phyloP scores from a whole-genome alignment of 2,113 vertebrate genomes.

The Mugil cephalus region DNA sequence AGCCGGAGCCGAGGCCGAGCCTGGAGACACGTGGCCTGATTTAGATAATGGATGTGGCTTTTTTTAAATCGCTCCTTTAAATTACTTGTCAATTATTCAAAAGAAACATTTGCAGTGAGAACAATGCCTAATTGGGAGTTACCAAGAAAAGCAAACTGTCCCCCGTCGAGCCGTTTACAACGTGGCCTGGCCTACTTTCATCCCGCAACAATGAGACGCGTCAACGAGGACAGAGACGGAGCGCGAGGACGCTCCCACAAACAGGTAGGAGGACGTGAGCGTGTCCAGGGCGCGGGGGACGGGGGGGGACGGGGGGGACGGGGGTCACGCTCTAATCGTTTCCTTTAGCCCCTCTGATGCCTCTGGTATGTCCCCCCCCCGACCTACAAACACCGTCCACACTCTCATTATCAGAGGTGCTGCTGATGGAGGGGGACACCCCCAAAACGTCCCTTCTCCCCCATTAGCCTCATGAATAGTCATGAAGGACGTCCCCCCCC shows the following conservation, averaged over 20 bases:
- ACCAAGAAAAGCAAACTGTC: conserved; percentile 65
- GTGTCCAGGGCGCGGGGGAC: neutral
- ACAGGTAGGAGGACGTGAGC: neutral
- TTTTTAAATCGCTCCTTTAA: conserved; percentile 19
- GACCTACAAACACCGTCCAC: conserved; percentile 72
- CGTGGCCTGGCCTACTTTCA: conserved; percentile 66
- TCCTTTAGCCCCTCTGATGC: too few species aligned
- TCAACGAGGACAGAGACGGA: neutral
- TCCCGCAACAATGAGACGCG: conserved; percentile 22
- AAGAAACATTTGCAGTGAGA: conserved; percentile 54
- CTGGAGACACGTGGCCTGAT: conserved; percentile 53
- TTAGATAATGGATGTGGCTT: conserved; percentile 44
- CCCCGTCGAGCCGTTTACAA: conserved; percentile 46
- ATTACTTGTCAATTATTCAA: conserved; percentile 55
- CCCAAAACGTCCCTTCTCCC: conserved; percentile 7
- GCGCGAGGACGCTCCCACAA: neutral
- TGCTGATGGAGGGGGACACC: conserved; percentile 46
- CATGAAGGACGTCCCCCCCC: conserved; percentile 42
- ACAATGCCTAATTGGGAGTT: conserved; percentile 65
- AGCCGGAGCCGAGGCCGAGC: conserved; percentile 19
- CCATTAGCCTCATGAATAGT: conserved; percentile 60
- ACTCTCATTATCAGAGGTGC: too few species aligned
- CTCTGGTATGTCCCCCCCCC: conserved; percentile 40
- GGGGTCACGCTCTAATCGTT: neutral
- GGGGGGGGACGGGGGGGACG: too few species aligned